Conservation (phyloP, 2,797 vertebrate species). For the Thunnus albacares region DNA sequence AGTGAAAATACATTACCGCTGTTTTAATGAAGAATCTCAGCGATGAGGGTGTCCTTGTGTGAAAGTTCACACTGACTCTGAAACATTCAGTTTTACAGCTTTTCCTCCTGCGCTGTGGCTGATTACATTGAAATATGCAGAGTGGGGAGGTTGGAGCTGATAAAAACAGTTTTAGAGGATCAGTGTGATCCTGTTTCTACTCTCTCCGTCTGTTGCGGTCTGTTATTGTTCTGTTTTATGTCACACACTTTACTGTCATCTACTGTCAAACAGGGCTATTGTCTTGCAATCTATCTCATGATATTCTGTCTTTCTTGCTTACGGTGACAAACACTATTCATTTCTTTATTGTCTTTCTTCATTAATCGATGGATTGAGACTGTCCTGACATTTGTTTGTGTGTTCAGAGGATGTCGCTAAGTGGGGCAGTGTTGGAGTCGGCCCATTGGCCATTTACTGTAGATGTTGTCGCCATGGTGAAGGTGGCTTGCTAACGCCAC, state of each 20-base stretch:
- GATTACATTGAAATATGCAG: conserved; percentile 66
- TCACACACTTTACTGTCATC: not conserved
- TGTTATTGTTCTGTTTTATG: not conserved
- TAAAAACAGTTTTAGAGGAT: conserved; percentile 30
- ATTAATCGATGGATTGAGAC: not conserved
- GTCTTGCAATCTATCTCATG: too few species aligned
- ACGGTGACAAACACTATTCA: too few species aligned
- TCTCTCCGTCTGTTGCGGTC: conserved; percentile 1
- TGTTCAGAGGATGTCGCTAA: conserved; percentile 33
- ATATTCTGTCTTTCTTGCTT: not conserved
- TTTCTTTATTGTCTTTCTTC: not conserved
- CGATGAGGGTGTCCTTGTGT: conserved; percentile 26
- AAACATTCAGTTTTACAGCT: conserved; percentile 27
- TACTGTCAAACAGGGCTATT: too few species aligned
- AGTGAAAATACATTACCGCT: conserved; percentile 21
- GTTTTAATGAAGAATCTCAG: conserved; percentile 41
- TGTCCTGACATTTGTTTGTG: conserved; percentile 37
- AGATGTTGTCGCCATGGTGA: conserved; percentile 77
- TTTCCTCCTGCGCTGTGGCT: conserved; percentile 26
- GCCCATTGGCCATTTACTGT: conserved; percentile 58
- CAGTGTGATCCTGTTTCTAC: conserved; percentile 24
- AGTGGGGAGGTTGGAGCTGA: conserved; percentile 16
- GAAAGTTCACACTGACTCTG: conserved; percentile 58
- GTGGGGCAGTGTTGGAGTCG: conserved; percentile 40
- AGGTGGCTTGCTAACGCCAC: conserved; percentile 42